These are phyloP conservation scores for Magallana ariakensis DNA, from an alignment of 1,140 invertebrate genomes.

Conservation along the genomic window DNA sequence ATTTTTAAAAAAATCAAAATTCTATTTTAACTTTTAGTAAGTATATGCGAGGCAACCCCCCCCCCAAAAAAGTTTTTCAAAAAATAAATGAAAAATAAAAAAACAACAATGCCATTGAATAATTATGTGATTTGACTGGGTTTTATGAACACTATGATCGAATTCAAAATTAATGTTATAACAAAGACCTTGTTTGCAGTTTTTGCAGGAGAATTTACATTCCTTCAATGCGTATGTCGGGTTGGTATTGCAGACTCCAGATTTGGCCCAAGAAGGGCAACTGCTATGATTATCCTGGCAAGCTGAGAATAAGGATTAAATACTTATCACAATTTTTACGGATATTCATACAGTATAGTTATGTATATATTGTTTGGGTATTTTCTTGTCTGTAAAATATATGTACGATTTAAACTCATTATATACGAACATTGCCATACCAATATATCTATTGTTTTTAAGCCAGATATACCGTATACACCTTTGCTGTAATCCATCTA, in stretches of 20 bases:
- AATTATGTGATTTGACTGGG: too few relatives aligned
- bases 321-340: too few relatives aligned
- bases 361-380: too few relatives aligned
- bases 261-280: slow-evolving; percentile 43
- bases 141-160: too few relatives aligned
- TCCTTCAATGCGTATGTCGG: not conserved
- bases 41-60: not conserved
- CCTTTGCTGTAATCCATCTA: too few relatives aligned
- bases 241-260: slow-evolving; percentile 32
- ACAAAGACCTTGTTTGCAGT: slow-evolving; percentile 39
- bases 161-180: too few relatives aligned
- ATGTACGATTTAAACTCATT: too few relatives aligned
- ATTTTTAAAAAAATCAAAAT: not conserved
- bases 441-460: too few relatives aligned
- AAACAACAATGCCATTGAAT: not conserved
- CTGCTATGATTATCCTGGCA: not conserved
- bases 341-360: too few relatives aligned
- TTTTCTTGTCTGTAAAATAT: too few relatives aligned
- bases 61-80: not conserved
- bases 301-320: not conserved
- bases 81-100: not conserved
- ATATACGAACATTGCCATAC: too few relatives aligned
- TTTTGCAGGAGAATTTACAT: slow-evolving; percentile 42
- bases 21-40: not conserved
- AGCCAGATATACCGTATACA: too few relatives aligned